Evolutionary conservation across 2,797 vertebrate genomes (phyloP).

Genomic region (Simalia tracyae): DNA sequence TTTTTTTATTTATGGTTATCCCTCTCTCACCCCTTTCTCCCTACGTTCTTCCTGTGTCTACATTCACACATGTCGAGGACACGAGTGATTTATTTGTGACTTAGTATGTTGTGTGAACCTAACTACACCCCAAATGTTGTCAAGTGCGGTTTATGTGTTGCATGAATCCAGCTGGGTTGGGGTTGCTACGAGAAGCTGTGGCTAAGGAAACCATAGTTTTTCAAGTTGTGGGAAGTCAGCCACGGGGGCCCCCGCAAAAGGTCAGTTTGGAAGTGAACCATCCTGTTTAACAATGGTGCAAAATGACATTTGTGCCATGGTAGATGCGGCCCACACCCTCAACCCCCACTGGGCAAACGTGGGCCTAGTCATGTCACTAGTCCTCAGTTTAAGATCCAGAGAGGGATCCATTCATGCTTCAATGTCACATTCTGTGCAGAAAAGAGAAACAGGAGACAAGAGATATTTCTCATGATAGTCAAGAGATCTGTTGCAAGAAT

Average conservation of each 20-base stretch:
- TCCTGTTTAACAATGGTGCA: neutral
- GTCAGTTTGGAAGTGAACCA: neutral
- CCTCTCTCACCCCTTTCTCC: neutral
- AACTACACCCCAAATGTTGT: neutral
- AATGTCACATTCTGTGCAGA: neutral
- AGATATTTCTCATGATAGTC: neutral
- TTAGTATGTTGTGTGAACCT: neutral
- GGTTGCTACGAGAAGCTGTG: neutral
- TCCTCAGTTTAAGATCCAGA: neutral
- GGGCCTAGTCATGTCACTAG: neutral
- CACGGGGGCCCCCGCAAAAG: neutral
- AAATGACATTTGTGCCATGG: neutral
- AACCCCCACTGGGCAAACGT: neutral
- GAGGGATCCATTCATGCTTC: neutral
- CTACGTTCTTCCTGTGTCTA: neutral
- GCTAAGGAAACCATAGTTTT: neutral
- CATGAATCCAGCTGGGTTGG: neutral
- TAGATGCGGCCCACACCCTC: neutral
- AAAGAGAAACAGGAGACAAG: neutral
- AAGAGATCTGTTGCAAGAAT: neutral
- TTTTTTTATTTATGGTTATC: neutral
- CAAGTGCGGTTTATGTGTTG: neutral
- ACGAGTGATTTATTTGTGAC: neutral
- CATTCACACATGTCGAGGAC: neutral
- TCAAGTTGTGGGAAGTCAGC: neutral